phyloP scores from a whole-genome alignment of 2,113 vertebrate species.

The Mustela nigripes region DNA sequence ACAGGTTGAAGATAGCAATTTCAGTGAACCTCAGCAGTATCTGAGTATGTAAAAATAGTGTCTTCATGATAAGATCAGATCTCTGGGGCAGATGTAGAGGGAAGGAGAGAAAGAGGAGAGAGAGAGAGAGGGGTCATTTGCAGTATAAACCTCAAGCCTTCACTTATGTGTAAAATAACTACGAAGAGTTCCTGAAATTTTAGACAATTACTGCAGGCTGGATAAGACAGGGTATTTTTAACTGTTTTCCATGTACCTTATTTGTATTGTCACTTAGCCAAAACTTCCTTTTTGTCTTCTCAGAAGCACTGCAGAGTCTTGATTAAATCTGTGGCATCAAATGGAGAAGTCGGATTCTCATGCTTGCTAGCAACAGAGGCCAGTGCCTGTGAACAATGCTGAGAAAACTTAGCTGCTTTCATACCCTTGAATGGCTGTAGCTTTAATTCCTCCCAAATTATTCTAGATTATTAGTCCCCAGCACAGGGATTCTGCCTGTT shows the following conservation, averaged over 20 bases:
- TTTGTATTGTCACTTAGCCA: constrained; percentile 71
- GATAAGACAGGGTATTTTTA: constrained; percentile 25
- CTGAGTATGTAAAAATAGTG: constrained; percentile 21
- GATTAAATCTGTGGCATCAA: constrained; percentile 41
- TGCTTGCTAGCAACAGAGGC: constrained; percentile 34
- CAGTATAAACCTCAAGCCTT: neutral
- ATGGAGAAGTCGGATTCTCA: neutral
- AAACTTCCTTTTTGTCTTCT: constrained; percentile 62
- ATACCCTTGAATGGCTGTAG: neutral
- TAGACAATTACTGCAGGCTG: neutral
- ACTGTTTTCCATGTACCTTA: constrained; percentile 5
- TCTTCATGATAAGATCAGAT: constrained; percentile 3
- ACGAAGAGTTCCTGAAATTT: constrained; percentile 2
- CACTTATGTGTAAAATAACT: constrained; percentile 44
- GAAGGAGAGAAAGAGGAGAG: neutral
- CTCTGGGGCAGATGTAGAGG: constrained; percentile 20
- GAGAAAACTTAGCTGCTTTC: constrained; percentile 3
- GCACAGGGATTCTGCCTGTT: neutral
- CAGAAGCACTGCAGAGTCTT: constrained; percentile 42
- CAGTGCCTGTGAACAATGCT: neutral
- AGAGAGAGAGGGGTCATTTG: neutral
- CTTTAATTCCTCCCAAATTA: neutral
- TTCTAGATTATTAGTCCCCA: neutral
- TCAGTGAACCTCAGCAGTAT: neutral
- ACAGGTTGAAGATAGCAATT: neutral